Evolutionary conservation across 37 sponge, comb jelly and placozoan genomes (phyloP).

Genomic region (Theonella swinhoei): DNA sequence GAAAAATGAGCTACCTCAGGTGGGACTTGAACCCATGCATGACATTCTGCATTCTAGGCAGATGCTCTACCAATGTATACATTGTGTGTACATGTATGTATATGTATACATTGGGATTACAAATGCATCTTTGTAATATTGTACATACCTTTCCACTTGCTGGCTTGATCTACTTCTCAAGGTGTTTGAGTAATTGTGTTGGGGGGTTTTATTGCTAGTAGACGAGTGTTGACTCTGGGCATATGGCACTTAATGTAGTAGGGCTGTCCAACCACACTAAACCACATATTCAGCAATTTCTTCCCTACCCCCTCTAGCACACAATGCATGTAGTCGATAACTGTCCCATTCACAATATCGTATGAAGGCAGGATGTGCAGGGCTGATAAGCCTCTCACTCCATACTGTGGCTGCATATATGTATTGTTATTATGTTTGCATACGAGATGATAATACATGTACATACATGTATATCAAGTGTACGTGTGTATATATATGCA

Average conservation of each 20-base stretch:
- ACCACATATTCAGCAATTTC: constrained; percentile 26
- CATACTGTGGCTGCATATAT: constrained; percentile 11
- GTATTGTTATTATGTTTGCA: no score
- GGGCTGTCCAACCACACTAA: neutral
- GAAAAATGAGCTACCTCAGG: no score
- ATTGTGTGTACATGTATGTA: neutral
- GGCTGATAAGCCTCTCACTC: constrained; percentile 31
- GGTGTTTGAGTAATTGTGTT: constrained; percentile 6
- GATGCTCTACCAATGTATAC: no score
- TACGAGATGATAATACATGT: no score
- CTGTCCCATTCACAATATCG: constrained; percentile 28
- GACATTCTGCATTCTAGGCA: no score
- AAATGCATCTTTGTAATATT: neutral
- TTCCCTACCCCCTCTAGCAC: constrained; percentile 30
- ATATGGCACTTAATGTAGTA: constrained; percentile 19
- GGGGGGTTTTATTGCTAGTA: constrained; percentile 15
- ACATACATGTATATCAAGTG: no score
- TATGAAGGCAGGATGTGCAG: constrained; percentile 14
- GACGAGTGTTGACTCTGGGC: neutral
- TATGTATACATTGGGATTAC: neutral
- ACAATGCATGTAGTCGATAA: constrained; percentile 50
- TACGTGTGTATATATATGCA: neutral
- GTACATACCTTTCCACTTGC: neutral
- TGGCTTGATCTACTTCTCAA: neutral
- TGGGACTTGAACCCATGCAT: no score